Conservation (phyloP, 2,113 vertebrate species). For the Rana temporaria region DNA sequence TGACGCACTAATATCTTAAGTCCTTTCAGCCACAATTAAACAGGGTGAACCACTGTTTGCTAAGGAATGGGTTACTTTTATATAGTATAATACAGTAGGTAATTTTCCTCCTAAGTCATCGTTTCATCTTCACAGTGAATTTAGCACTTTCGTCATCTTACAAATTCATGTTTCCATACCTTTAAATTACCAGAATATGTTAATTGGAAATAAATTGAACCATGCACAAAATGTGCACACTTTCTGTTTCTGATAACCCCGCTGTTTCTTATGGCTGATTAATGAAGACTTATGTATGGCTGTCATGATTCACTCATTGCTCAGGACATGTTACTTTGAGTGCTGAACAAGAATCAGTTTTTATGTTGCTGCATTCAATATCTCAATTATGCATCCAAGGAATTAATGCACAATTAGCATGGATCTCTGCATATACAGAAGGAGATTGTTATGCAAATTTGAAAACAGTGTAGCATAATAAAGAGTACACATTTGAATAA, state of each 20-base stretch:
- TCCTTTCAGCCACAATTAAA: too few relatives aligned
- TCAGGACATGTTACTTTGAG: slow-evolving; percentile 67
- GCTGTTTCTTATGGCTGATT: slow-evolving; percentile 67
- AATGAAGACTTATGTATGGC: slow-evolving; percentile 70
- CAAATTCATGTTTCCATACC: slow-evolving; percentile 21
- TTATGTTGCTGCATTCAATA: slow-evolving; percentile 68
- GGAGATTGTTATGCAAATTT: slow-evolving; percentile 69
- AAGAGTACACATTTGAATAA: slow-evolving; percentile 63
- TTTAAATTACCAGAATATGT: slow-evolving; percentile 19
- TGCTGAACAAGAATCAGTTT: slow-evolving; percentile 68
- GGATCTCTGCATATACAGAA: slow-evolving; percentile 67
- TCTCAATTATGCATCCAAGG: slow-evolving; percentile 72
- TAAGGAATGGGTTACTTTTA: too few relatives aligned
- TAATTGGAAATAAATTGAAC: slow-evolving; percentile 53
- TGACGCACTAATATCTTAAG: too few relatives aligned
- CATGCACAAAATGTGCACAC: slow-evolving; percentile 60
- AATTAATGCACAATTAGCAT: slow-evolving; percentile 75
- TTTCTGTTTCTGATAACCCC: slow-evolving; percentile 67
- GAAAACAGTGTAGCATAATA: slow-evolving; percentile 58
- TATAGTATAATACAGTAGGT: too few relatives aligned
- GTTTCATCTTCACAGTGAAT: background rate
- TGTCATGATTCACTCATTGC: slow-evolving; percentile 70
- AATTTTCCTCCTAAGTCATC: too few relatives aligned
- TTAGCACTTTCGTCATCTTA: background rate
- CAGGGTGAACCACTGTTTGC: too few relatives aligned